Evolutionary conservation across 2,797 vertebrate species (phyloP).

Genomic region (Streptopelia turtur): DNA sequence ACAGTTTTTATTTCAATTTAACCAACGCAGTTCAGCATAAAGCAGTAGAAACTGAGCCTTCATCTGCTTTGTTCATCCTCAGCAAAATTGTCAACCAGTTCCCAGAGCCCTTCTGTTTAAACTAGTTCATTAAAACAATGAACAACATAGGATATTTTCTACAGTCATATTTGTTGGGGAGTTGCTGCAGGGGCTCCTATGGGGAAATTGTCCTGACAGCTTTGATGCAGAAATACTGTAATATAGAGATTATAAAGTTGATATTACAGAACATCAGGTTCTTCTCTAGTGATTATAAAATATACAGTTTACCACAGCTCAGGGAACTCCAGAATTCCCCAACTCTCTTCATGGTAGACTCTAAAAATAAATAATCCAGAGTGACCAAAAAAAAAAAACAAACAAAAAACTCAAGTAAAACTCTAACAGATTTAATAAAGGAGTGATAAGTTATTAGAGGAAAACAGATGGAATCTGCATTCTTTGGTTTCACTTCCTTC

Average conservation of each 20-base stretch:
- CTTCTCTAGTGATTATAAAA: conserved; percentile 21
- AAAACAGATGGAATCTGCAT: neutral
- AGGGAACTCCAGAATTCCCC: neutral
- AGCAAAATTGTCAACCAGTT: neutral
- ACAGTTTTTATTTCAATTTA: neutral
- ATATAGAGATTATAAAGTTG: conserved; percentile 17
- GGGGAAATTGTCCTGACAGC: conserved; percentile 1
- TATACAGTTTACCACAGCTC: neutral
- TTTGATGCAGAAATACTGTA: conserved; percentile 15
- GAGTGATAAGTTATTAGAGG: neutral
- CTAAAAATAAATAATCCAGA: conserved; percentile 12
- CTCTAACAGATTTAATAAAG: neutral
- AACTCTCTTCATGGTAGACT: neutral
- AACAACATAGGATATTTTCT: neutral
- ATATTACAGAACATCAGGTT: neutral
- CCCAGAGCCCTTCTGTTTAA: neutral
- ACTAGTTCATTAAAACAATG: conserved; percentile 1
- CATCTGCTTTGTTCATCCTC: neutral
- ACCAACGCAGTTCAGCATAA: neutral
- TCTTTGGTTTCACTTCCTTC: neutral
- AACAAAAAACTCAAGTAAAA: no score
- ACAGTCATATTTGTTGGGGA: neutral
- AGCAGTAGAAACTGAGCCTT: neutral
- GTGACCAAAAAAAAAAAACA: neutral
- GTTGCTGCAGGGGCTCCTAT: neutral